Evolutionary conservation across 2,113 vertebrate species (phyloP), one percentile per base, ranked within the genome.

Genomic region (Glaucidium brasilianum): DNA sequence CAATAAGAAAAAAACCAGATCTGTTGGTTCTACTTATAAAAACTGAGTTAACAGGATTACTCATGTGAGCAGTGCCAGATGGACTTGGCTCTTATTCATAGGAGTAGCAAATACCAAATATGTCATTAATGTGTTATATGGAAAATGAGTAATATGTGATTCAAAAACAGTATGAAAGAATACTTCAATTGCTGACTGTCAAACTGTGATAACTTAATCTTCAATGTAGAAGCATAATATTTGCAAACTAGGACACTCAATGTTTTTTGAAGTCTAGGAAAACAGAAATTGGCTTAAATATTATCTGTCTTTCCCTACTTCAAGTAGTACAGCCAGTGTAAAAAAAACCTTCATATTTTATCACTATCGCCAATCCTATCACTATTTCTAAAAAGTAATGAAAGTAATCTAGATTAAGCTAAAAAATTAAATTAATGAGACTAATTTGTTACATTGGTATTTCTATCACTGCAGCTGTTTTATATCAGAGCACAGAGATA

Each of bases 31-130:
- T 52, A 87, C 43, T 78, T 64, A 39, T 7, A 84, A 90, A 90
- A 88, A 87, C 9, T 60, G 50, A 92, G n/a, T 77, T 91, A 93
- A 93, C 26, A 77, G 64, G 10, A 82, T 88, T 79, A 79, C 68
- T 92, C 62, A 53, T 32, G 12, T 77, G 34, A 94, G 86, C 41
- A 79, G 76, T 52, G 49, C 74, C 95, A 96, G 66, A 92, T 32
- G 69, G 62, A 92, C 91, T 75, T 85, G 69, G 29, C 66, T 94
- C 34, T 77, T 94, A 82, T 69, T 94, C 49, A 66, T 1, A 62
- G 45, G 11, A 95, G 26, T 41, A 91, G 90, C 68, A 94, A 95
- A 93, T 91, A 94, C 21, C 86, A 96, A 96, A 69, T 94, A 96
- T 73, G 50, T n/a, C 83, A 94, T 79, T 87, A 87, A 79, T 58